These are phyloP conservation scores for Notoglanidium macrostoma DNA, from an alignment of 2,797 vertebrate genomes.

Conservation along the genomic window DNA sequence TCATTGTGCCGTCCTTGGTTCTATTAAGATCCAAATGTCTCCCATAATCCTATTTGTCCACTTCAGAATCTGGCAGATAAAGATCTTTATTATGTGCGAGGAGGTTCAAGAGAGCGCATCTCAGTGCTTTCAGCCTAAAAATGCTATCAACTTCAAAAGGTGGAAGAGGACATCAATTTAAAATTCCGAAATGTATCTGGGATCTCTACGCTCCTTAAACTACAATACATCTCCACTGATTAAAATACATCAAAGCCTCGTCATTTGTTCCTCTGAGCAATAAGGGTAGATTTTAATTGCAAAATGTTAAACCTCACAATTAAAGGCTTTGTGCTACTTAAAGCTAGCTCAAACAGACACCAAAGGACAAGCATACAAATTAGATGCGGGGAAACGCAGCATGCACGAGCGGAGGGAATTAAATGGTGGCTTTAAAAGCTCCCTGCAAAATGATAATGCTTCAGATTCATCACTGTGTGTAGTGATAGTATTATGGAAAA, in stretches of 20 bases:
- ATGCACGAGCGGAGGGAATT: constrained; percentile 59
- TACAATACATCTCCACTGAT: constrained; percentile 92
- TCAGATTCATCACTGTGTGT: constrained; percentile 67
- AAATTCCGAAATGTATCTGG: constrained; percentile 86
- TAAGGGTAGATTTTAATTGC: constrained; percentile 95
- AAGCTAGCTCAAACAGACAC: constrained; percentile 86
- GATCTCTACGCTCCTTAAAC: constrained; percentile 90
- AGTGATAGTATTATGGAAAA: constrained; percentile 66
- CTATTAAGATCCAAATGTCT: constrained; percentile 71
- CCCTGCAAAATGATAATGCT: constrained; percentile 71
- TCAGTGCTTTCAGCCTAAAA: constrained; percentile 72
- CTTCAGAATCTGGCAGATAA: constrained; percentile 74
- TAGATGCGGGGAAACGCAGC: constrained; percentile 63
- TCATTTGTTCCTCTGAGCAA: constrained; percentile 87
- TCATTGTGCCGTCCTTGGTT: constrained; percentile 69
- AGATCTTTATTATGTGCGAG: constrained; percentile 75
- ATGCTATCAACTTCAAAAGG: constrained; percentile 80
- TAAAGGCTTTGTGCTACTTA: constrained; percentile 89
- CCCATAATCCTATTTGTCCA: constrained; percentile 80
- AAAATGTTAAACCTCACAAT: constrained; percentile 96
- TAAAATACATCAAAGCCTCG: constrained; percentile 91
- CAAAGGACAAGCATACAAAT: constrained; percentile 86
- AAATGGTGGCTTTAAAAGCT: constrained; percentile 68
- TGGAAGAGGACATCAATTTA: constrained; percentile 79
- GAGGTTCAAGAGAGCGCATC: constrained; percentile 73